Evolutionary conservation across 2,888 invertebrate genomes (phyloP), one percentile per base, ranked within the genome.

Genomic region (Gari tellinella): DNA sequence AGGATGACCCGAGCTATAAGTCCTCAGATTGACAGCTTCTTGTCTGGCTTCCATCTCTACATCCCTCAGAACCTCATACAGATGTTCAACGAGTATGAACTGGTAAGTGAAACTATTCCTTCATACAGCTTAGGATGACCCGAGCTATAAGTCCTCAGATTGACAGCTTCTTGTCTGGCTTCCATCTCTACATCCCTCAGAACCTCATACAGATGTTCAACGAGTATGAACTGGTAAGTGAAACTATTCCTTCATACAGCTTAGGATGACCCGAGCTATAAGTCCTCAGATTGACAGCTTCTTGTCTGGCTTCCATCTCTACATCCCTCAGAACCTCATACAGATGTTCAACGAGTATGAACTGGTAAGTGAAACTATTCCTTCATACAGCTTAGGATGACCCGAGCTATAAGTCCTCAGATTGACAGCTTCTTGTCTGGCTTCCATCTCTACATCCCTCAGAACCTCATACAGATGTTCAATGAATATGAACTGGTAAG

Each of bases 261-360:
- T 90, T 46, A 80, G 90, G 19, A 90, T 90, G 90, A 90, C 90
- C 1, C 82, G 86, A 40, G 90, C 88, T 15, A 91, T 91, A 58
- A 86, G 88, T 63, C 90, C 88, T 15, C 91, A 91, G 83, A 90
- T 91, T n/a, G 85, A 91, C 68, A 88, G 87, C 65, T 90, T 90
- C 77, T 85, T 91, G 26, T 75, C 80, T 12, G 91, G 91, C 40
- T 90, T 91, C 77, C 90, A 91, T 69, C 76, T 83, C 58, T 90
- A 87, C 75, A 86, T 91, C 48, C 90, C 90, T 26, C 87, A 85
- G 57, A 82, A 87, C n/a, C 82, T 90, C 1, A 86, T 90, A 17
- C 88, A 89, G 62, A 86, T 91, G 81, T 91, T 91, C 84, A 88
- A 90, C 69, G 89, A 88, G 62, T 89, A 83, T 82, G 90, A 90